A percentile compares a stretch with the other conserved stretches of the same genome.
Evolutionary conservation across 2,888 invertebrate species (phyloP).

Genomic region (Sphaeridia pumilis): DNA sequence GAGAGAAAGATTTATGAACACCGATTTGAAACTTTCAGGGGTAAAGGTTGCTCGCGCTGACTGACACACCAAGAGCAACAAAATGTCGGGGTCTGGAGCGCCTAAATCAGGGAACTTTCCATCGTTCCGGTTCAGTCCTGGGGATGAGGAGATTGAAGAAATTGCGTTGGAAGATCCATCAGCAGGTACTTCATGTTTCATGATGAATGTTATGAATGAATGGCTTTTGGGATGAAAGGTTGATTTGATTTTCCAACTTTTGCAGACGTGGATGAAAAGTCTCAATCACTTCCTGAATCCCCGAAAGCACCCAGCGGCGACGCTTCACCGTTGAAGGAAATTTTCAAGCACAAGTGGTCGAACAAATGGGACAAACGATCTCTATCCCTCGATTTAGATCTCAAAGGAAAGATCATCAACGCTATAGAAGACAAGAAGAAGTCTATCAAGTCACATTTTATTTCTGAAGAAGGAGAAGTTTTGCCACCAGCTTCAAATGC

Average conservation of each 20-base stretch:
- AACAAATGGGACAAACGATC: slow-evolving; percentile 33
- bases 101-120: slow-evolving; percentile 16
- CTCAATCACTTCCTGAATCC: slow-evolving; percentile 21
- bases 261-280: slow-evolving; percentile 14
- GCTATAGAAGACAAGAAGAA: slow-evolving; percentile 33
- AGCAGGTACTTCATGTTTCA: slow-evolving; percentile 2
- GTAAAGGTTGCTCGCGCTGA: no score
- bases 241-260: slow-evolving; percentile 1
- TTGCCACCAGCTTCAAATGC: slow-evolving; percentile 5
- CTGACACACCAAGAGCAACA: no score
- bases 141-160: slow-evolving; percentile 33
- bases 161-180: slow-evolving; percentile 16
- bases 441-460: slow-evolving; percentile 25
- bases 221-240: background rate
- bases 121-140: slow-evolving; percentile 30
- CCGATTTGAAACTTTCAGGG: no score
- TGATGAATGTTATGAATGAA: background rate
- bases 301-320: slow-evolving; percentile 29
- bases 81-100: no score
- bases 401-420: slow-evolving; percentile 31
- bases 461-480: background rate
- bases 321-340: slow-evolving; percentile 37
- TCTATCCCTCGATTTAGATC: slow-evolving; percentile 31
- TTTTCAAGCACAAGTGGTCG: slow-evolving; percentile 34
- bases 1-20: no score